Conservation (phyloP, 1,140 invertebrate species). For the Lucilia cuprina region DNA sequence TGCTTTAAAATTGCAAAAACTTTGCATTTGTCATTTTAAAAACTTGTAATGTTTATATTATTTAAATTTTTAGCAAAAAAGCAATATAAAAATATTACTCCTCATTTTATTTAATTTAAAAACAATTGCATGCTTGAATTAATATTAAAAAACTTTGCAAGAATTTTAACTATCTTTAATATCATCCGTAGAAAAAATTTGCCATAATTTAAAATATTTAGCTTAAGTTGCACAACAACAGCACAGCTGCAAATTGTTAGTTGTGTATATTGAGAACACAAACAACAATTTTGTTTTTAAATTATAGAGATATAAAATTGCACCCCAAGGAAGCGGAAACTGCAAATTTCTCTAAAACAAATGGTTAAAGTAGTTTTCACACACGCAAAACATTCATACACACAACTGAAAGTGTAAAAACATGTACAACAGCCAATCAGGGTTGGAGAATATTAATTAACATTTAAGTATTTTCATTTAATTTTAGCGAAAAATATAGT, state of each 20-base stretch:
- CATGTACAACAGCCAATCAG: too few relatives aligned
- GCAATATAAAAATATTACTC: too few relatives aligned
- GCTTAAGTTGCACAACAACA: not conserved
- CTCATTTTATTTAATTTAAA: not conserved
- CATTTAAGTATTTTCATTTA: too few relatives aligned
- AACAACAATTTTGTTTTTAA: not conserved
- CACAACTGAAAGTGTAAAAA: not conserved
- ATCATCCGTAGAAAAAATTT: not conserved
- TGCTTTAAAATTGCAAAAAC: too few relatives aligned
- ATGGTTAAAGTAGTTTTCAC: not conserved
- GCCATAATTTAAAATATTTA: not conserved
- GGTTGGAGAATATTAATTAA: too few relatives aligned
- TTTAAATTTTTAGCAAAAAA: too few relatives aligned
- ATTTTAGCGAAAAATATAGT: too few relatives aligned
- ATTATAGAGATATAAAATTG: not conserved
- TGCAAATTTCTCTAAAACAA: not conserved
- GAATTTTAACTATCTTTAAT: not conserved
- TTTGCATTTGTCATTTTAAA: too few relatives aligned
- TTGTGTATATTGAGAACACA: not conserved
- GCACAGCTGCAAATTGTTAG: not conserved
- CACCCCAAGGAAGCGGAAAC: not conserved
- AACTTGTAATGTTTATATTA: too few relatives aligned
- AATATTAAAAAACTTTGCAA: not conserved
- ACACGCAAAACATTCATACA: not conserved
- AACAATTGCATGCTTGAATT: not conserved